Conservation (phyloP, 2,113 vertebrate genomes). For the Tragulus kanchil region DNA sequence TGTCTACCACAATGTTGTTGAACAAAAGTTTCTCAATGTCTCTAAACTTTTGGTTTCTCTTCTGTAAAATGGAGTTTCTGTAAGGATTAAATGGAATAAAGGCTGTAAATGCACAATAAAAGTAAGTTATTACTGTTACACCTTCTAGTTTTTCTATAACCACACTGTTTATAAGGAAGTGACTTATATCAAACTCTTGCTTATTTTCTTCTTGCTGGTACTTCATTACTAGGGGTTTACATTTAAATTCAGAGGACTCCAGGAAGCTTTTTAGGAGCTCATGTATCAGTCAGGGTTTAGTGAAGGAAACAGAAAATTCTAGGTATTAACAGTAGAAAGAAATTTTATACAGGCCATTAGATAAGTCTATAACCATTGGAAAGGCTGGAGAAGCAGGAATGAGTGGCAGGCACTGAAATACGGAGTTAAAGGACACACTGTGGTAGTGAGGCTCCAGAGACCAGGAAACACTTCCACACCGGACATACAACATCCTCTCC, state of each 20-base stretch:
- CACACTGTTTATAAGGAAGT: not conserved
- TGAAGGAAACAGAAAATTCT: conserved; percentile 17
- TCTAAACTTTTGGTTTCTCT: conserved; percentile 4
- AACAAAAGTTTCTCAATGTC: not conserved
- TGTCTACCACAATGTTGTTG: not conserved
- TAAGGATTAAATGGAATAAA: not conserved
- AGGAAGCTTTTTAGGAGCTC: not conserved
- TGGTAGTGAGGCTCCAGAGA: not conserved
- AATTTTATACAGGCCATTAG: not conserved
- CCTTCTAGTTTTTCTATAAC: conserved; percentile 10
- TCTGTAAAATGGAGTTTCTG: not conserved
- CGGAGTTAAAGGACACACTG: not conserved
- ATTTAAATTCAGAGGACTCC: not conserved
- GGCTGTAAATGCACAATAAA: not conserved
- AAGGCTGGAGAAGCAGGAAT: not conserved
- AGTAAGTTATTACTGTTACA: not conserved
- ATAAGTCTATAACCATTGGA: not conserved
- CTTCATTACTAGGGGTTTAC: not conserved
- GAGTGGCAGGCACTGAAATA: not conserved
- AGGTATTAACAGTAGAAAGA: not conserved
- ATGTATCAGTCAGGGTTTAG: not conserved
- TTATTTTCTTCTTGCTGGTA: not conserved
- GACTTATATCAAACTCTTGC: not conserved
- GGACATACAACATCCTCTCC: not conserved
- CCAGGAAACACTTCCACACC: not conserved